Base-by-base conservation (phyloP, 2,888 invertebrate species). In the Lottia gigantea region DNA sequence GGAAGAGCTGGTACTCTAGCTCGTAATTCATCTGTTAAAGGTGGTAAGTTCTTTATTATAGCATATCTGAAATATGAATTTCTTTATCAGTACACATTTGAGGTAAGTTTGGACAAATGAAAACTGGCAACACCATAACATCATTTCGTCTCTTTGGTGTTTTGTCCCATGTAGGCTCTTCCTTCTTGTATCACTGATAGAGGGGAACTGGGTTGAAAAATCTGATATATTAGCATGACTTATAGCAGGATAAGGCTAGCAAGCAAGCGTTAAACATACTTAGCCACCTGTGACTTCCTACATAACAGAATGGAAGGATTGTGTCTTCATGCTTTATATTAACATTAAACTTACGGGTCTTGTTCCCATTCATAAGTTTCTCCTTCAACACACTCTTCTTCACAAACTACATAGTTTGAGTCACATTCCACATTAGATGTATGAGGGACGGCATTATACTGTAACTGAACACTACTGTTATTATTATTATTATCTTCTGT, bases 1-100 rank as follows among this genome's bases (percentile, higher is more conserved):
- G 97, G 97, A 71, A 97, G 90, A 1, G 97, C 97, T 15, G 88
- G 88, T 8, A 82, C 77, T 65, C 84, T 73, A 82, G 93, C 92
- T 79, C 92, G 90, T 92, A 94, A 93, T 78, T 94, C 94, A 64
- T 93, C 91, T 0, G 94, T 93, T 45, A 94, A 88, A 14, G 95
- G 95, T 46, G 95, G 95, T 80, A 97, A 91, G 90, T 95, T 95
- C 87, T 96, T 95, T 76, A 97, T 96, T 88, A 97, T 96, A 65
- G 81, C 75, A 75, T 82, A 84, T 45, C 84, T 84, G 78, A 14
- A 26, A 49, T 62, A 62, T 66, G 16, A 49, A 49, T 26, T 55
- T n/a, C 55, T n/a, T n/a, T n/a, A 64, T 23, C 23, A 31, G 40
- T 26, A 26, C 15, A 31, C 63, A 40, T 40, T 40, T 11, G 6